Conservation (phyloP, 2,888 invertebrate species). For the Ophioninae sp. region DNA sequence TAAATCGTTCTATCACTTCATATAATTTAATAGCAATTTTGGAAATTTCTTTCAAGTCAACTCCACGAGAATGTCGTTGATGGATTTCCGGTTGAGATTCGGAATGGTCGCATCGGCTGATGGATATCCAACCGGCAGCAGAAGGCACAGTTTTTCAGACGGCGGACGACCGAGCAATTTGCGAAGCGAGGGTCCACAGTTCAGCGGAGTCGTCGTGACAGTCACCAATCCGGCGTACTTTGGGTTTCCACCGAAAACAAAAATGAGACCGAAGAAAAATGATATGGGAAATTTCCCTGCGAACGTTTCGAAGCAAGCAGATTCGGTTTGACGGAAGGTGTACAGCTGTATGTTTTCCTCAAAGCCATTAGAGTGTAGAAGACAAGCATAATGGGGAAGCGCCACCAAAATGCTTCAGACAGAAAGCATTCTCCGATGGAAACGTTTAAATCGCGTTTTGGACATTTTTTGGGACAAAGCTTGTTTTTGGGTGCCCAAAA, state of each 20-base stretch:
- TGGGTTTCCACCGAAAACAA: conserved; percentile 68
- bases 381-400: neutral
- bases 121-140: conserved; percentile 94
- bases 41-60: conserved; percentile 56
- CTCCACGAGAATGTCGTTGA: conserved; percentile 89
- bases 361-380: neutral
- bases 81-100: conserved; percentile 86
- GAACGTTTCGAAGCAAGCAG: neutral
- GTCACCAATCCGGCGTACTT: conserved; percentile 93
- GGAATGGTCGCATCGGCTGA: conserved; percentile 90
- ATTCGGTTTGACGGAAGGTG: neutral
- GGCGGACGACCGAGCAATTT: conserved; percentile 88
- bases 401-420: no score
- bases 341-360: no score
- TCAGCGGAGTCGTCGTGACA: conserved; percentile 94
- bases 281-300: neutral
- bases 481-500: no score
- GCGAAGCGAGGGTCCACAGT: conserved; percentile 92
- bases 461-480: no score
- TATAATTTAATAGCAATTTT: neutral
- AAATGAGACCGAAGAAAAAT: neutral
- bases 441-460: no score
- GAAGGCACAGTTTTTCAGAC: conserved; percentile 90
- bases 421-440: no score
- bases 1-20: neutral